Percentiles rank a stretch among this genome's conserved stretches.
Evolutionary conservation across 2,888 invertebrate species (phyloP).

Genomic region (Caenorhabditis parvicauda): DNA sequence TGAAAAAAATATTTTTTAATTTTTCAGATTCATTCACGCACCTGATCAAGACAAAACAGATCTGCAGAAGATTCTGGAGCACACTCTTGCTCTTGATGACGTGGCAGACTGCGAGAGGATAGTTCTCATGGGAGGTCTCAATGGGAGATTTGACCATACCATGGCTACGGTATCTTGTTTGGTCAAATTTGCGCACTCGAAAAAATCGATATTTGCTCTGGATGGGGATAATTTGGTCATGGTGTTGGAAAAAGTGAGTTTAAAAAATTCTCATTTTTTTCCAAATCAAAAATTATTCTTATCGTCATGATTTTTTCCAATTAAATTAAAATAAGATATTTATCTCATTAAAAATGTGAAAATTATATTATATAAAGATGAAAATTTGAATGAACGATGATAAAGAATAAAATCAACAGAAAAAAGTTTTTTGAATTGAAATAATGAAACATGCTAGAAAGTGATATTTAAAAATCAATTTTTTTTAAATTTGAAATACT

Average conservation of each 20-base stretch:
- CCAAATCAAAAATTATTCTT: neutral
- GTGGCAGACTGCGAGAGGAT: neutral
- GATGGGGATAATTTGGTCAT: conserved; percentile 23
- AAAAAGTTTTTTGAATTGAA: no score
- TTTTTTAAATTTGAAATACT: no score
- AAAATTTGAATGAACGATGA: no score
- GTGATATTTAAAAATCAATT: no score
- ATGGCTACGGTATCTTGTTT: conserved; percentile 47
- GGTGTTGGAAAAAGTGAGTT: conserved; percentile 13
- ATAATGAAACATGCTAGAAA: no score
- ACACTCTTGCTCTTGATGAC: neutral
- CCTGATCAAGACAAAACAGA: conserved; percentile 38
- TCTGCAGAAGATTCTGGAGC: conserved; percentile 10
- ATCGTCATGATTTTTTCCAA: neutral
- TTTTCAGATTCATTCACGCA: conserved; percentile 29
- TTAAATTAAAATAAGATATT: neutral
- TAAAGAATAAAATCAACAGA: neutral
- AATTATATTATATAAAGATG: neutral
- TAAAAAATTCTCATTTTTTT: no score
- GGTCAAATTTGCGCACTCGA: neutral
- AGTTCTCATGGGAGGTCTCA: conserved; percentile 28
- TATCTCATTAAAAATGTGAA: neutral
- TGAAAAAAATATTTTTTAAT: neutral
- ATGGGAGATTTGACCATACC: conserved; percentile 57
- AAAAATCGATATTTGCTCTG: conserved; percentile 5